Conservation (phyloP, 1,140 invertebrate genomes). For the Diabrotica undecimpunctata region DNA sequence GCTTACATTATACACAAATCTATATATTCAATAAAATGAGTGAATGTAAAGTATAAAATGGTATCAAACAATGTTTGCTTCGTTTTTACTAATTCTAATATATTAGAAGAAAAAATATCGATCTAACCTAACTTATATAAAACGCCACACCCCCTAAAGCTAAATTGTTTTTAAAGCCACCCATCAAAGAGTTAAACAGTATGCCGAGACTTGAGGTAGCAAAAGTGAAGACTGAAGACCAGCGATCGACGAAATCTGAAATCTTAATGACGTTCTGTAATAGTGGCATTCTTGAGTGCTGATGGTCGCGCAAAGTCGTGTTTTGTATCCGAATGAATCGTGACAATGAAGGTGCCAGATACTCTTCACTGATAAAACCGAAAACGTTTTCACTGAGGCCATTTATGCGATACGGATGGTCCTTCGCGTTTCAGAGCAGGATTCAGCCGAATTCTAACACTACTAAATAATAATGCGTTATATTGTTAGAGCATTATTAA, state of each 20-base stretch:
- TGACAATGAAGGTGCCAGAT: slow-evolving; percentile 21
- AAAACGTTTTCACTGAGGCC: slow-evolving; percentile 17
- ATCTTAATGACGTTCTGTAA: slow-evolving; percentile 21
- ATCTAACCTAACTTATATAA: too few relatives aligned
- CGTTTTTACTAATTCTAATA: too few relatives aligned
- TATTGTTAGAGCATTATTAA: too few relatives aligned
- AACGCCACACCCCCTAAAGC: too few relatives aligned
- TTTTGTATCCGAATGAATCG: slow-evolving; percentile 17
- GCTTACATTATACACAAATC: too few relatives aligned
- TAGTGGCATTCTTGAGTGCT: slow-evolving; percentile 19
- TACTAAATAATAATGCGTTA: too few relatives aligned
- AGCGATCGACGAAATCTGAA: slow-evolving; percentile 13
- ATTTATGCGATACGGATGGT: neutral
- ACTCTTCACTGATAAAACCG: slow-evolving; percentile 16
- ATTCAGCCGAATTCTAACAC: neutral
- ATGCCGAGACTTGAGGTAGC: neutral
- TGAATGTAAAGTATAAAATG: too few relatives aligned
- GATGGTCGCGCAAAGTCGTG: slow-evolving; percentile 16
- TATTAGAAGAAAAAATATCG: too few relatives aligned
- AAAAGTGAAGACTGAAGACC: neutral
- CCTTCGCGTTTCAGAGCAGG: neutral
- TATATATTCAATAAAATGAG: too few relatives aligned
- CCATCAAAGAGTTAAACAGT: too few relatives aligned
- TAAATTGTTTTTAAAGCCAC: too few relatives aligned
- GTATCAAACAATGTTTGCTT: too few relatives aligned